Evolutionary conservation across 2,113 vertebrate genomes (phyloP).

Genomic region (Neodontobutis hainanensis): DNA sequence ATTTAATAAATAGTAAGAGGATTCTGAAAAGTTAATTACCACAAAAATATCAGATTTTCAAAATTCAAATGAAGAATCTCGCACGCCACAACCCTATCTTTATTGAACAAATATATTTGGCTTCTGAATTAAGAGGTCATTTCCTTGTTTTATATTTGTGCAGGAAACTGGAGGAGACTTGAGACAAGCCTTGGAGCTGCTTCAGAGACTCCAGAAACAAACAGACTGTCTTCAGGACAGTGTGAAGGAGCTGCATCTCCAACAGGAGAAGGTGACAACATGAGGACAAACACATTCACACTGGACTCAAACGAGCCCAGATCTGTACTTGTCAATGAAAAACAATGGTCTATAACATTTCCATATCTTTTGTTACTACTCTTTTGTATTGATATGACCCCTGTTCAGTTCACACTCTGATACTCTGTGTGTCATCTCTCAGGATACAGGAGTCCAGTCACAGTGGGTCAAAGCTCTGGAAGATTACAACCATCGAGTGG

Average conservation of each 20-base stretch:
- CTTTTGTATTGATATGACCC: no score
- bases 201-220: not conserved
- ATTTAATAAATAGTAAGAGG: no score
- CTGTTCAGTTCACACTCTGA: no score
- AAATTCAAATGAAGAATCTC: no score
- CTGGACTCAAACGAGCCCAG: not conserved
- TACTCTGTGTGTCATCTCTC: not conserved
- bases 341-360: no score
- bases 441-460: slow-evolving; percentile 23
- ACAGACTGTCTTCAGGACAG: not conserved
- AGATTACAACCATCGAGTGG: slow-evolving; percentile 58
- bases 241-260: not conserved
- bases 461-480: slow-evolving; percentile 36
- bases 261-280: slow-evolving; percentile 4
- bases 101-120: no score
- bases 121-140: not conserved
- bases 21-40: no score
- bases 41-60: no score
- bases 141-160: not conserved
- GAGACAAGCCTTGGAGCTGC: not conserved
- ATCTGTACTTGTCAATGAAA: not conserved
- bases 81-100: no score
- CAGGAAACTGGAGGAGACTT: not conserved
- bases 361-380: no score
- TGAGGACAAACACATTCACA: not conserved